A percentile compares a stretch with the other conserved stretches of the same genome.
phyloP scores from a whole-genome alignment of 1,140 invertebrate species.

The Formica exsecta region DNA sequence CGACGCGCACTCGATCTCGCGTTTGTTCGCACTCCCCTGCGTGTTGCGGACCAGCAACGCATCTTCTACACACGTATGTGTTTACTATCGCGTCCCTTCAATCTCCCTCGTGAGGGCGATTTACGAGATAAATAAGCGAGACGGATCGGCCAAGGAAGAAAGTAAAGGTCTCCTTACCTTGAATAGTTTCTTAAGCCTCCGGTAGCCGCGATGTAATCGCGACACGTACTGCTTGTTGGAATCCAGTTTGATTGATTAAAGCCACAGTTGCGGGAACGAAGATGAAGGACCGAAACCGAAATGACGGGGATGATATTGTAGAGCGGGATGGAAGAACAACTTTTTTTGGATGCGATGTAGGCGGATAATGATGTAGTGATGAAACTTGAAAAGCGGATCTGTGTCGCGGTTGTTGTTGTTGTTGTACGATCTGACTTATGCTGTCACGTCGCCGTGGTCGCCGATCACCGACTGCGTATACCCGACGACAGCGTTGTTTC shows the following conservation, averaged over 20 bases:
- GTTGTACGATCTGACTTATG: slow-evolving; percentile 39
- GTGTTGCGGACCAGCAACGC: no score
- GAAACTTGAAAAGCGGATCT: slow-evolving; percentile 63
- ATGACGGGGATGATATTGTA: slow-evolving; percentile 26
- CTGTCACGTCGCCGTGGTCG: slow-evolving; percentile 59
- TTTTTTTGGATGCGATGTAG: slow-evolving; percentile 33
- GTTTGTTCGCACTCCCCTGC: no score
- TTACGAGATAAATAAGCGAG: slow-evolving; percentile 27
- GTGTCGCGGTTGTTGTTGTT: slow-evolving; percentile 68
- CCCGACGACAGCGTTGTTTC: slow-evolving; percentile 66
- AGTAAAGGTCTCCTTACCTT: slow-evolving; percentile 81
- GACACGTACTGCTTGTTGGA: slow-evolving; percentile 86
- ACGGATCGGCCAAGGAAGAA: not conserved
- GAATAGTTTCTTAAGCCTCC: slow-evolving; percentile 86
- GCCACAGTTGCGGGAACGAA: slow-evolving; percentile 82
- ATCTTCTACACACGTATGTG: no score
- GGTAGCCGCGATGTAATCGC: slow-evolving; percentile 86
- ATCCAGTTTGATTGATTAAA: slow-evolving; percentile 86
- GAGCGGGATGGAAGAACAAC: slow-evolving; percentile 30
- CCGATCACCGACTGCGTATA: slow-evolving; percentile 71
- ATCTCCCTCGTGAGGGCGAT: not conserved
- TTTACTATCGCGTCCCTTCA: not conserved
- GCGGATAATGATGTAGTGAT: not conserved
- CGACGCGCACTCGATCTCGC: slow-evolving; percentile 5
- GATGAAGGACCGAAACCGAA: slow-evolving; percentile 70